These are phyloP conservation scores for Troides oblongomaculatus DNA, from an alignment of 2,888 invertebrate species.

Conservation along the genomic window DNA sequence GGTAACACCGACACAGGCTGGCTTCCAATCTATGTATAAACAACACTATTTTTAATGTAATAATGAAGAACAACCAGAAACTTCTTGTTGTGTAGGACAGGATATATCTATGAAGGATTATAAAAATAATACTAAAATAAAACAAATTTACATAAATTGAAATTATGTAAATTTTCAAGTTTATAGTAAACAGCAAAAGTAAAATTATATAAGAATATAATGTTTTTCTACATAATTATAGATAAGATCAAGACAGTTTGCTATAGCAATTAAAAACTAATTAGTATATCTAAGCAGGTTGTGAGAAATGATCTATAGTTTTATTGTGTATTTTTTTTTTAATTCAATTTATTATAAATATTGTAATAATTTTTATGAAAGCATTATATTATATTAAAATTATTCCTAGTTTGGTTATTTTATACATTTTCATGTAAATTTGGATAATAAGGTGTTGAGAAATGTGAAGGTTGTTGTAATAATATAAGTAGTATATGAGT, in stretches of 20 bases:
- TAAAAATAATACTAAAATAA: too few species aligned
- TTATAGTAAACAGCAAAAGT: not conserved
- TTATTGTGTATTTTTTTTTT: not conserved
- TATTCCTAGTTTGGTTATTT: not conserved
- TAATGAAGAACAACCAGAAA: too few species aligned
- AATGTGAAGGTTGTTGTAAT: not conserved
- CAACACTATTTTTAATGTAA: too few species aligned
- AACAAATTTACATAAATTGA: not conserved
- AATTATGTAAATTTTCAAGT: constrained; percentile 2
- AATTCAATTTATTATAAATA: too few species aligned
- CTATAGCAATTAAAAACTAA: constrained; percentile 18
- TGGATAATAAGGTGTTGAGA: not conserved
- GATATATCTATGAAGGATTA: too few species aligned
- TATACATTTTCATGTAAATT: not conserved
- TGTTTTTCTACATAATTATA: constrained; percentile 19
- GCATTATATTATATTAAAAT: not conserved
- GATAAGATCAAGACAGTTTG: constrained; percentile 22
- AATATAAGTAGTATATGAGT: not conserved
- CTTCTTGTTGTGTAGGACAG: too few species aligned
- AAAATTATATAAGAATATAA: constrained; percentile 5
- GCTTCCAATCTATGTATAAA: too few species aligned
- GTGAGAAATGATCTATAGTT: constrained; percentile 12
- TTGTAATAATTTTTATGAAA: too few species aligned
- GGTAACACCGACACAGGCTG: too few species aligned
- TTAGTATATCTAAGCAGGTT: constrained; percentile 21